Conservation (phyloP, 2,797 vertebrate genomes). For the Neosilurus hyrtlii region DNA sequence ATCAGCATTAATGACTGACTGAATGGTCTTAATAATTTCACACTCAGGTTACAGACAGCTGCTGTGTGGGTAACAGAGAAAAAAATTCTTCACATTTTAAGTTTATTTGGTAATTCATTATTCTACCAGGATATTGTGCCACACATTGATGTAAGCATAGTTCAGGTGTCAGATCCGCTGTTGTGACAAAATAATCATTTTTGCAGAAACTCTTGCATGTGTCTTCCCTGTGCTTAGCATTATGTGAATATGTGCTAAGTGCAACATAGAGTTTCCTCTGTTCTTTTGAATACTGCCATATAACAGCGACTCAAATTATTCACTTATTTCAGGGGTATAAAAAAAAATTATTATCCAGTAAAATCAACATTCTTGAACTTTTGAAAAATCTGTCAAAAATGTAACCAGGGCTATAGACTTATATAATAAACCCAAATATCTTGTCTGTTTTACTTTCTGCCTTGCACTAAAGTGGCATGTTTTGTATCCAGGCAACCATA, state of each 20-base stretch:
- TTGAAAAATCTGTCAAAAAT: too few relatives aligned
- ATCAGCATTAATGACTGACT: not conserved
- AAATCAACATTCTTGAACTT: not conserved
- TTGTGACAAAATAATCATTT: slow-evolving; percentile 22
- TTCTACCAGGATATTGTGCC: not conserved
- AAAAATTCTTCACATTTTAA: not conserved
- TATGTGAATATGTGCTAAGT: slow-evolving; percentile 1
- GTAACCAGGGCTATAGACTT: not conserved
- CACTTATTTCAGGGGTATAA: not conserved
- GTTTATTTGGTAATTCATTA: not conserved
- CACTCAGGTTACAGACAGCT: not conserved
- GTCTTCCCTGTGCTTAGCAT: slow-evolving; percentile 28
- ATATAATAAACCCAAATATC: not conserved
- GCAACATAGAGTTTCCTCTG: slow-evolving; percentile 51
- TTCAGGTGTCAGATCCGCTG: slow-evolving; percentile 2
- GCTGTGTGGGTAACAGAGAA: not conserved
- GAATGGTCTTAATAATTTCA: too few relatives aligned
- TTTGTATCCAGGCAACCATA: too few relatives aligned
- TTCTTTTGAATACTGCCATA: slow-evolving; percentile 19
- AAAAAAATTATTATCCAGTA: not conserved
- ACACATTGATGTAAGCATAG: slow-evolving; percentile 24
- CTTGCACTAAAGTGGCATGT: too few relatives aligned
- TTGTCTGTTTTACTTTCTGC: not conserved
- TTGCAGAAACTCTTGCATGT: slow-evolving; percentile 24
- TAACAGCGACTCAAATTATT: slow-evolving; percentile 16